phyloP scores from a whole-genome alignment of 2,888 invertebrate species.

The Anthophora plumipes region DNA sequence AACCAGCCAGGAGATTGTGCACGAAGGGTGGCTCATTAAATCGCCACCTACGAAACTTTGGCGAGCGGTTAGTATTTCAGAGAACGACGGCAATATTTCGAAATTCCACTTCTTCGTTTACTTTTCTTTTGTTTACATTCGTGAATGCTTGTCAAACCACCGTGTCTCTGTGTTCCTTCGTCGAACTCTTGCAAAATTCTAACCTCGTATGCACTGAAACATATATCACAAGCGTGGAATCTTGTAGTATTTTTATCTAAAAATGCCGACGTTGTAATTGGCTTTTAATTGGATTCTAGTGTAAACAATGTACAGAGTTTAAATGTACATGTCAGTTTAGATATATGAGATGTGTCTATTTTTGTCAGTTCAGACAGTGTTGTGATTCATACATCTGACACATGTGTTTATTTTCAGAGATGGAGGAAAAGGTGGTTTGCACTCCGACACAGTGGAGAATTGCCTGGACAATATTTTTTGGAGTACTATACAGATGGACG shows the following conservation, averaged over 20 bases:
- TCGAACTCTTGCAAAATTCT: slow-evolving; percentile 16
- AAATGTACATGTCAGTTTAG: background rate
- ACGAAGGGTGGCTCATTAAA: slow-evolving; percentile 98
- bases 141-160: slow-evolving; percentile 31
- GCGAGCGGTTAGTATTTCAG: slow-evolving; percentile 93
- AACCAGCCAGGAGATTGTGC: slow-evolving; percentile 89
- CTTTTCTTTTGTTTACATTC: slow-evolving; percentile 74
- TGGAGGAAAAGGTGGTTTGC: slow-evolving; percentile 98
- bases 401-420: slow-evolving; percentile 88
- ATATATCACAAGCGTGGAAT: slow-evolving; percentile 15
- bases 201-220: slow-evolving; percentile 34
- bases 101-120: slow-evolving; percentile 16
- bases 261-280: background rate
- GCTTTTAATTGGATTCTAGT: background rate
- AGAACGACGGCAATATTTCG: background rate
- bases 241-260: slow-evolving; percentile 14
- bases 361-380: background rate
- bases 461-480: slow-evolving; percentile 96
- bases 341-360: background rate
- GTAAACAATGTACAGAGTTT: background rate
- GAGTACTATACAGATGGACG: slow-evolving; percentile 96
- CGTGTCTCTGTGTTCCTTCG: background rate
- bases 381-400: background rate
- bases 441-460: slow-evolving; percentile 94
- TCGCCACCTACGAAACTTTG: slow-evolving; percentile 97